Base-by-base conservation (phyloP, 2,113 vertebrate species). In the Leucopsar rothschildi region DNA sequence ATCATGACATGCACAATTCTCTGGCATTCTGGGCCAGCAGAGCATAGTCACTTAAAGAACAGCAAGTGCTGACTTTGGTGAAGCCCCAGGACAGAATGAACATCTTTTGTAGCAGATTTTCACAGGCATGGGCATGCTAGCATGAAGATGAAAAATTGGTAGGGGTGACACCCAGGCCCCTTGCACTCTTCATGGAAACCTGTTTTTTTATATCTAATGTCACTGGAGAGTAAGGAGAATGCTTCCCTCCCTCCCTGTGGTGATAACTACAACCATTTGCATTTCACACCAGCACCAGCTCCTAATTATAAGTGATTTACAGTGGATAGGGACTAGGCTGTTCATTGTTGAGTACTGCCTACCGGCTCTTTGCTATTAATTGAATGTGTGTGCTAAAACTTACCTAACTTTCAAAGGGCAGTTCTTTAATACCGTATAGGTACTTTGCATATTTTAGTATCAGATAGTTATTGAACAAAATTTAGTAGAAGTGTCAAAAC, bases 291-390 rank as follows among this genome's bases (percentile, higher is more conserved):
- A 88, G 63, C 31, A n/a, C n/a, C 55, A 90, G 68, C 79, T 92
- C 85, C 86, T 97, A 93, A 95, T 94, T 96, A 88, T 70, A 94
- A 88, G 71, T 90, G 76, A 92, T 96, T 95, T 94, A 97, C 88
- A 81, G 82, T 59, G 55, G 59, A 63, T 70, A 73, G 90, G 55
- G 86, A 80, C 89, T 92, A 11, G 39, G 55, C 45, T 90, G 68
- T 92, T 90, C 86, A 59, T 86, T 96, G 95, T 60, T 73, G 71
- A 88, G 64, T 86, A 35, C 56, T 93, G 86, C 95, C 92, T 94
- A 59, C 88, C 2, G 47, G 88, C 76, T 83, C 33, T 92, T 93
- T 73, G 77, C 79, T 89, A 10, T 82, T 94, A 92, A 95, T 90
- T 94, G 63, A 93, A 82, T 85, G 39, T 53, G 53, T 90, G 66